Evolutionary conservation across 2,888 invertebrate species (phyloP).

Genomic region (Adelognathus sp.): DNA sequence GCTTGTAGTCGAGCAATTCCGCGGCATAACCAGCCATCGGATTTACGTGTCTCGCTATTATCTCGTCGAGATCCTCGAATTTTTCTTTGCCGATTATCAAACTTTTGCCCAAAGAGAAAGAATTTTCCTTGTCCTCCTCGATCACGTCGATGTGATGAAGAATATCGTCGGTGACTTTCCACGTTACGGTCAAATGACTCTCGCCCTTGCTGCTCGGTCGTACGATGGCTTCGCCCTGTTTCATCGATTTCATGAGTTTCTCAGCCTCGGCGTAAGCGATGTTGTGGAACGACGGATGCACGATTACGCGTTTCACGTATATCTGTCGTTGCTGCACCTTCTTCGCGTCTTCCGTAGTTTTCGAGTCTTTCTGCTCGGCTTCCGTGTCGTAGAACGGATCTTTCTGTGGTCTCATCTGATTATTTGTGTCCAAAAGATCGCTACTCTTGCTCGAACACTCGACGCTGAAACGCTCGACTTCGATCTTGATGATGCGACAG

Average conservation of each 20-base stretch:
- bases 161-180: conserved; percentile 98
- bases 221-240: conserved; percentile 98
- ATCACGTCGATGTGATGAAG: conserved; percentile 98
- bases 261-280: conserved; percentile 96
- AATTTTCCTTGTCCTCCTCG: conserved; percentile 98
- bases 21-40: conserved; percentile 98
- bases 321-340: conserved; percentile 91
- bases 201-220: conserved; percentile 98
- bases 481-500: conserved; percentile 95
- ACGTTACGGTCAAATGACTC: conserved; percentile 98
- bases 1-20: conserved; percentile 95
- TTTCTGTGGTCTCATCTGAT: conserved; percentile 94
- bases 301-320: conserved; percentile 97
- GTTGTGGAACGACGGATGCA: conserved; percentile 98
- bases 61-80: conserved; percentile 99
- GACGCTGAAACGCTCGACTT: conserved; percentile 95
- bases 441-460: conserved; percentile 97
- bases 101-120: conserved; percentile 94
- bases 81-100: conserved; percentile 95
- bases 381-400: conserved; percentile 96
- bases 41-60: conserved; percentile 97
- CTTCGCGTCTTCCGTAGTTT: conserved; percentile 91
- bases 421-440: conserved; percentile 94
- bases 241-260: conserved; percentile 94
- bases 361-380: conserved; percentile 89